Evolutionary conservation across 1,140 invertebrate genomes (phyloP), one percentile per base, ranked within the genome.

Genomic region (Spodoptera litura): DNA sequence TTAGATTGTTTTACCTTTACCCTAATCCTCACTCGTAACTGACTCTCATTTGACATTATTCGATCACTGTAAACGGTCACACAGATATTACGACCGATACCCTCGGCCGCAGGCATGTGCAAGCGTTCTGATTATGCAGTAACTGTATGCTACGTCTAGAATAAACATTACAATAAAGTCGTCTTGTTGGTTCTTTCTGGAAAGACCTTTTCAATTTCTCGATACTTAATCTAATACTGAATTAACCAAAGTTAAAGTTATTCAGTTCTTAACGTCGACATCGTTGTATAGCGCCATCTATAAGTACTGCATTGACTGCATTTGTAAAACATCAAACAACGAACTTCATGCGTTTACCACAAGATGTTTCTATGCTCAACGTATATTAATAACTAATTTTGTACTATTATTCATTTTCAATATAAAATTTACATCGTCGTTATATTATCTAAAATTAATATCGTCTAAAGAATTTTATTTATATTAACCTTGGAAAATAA

Each of bases 1-100:
- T 75, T 75, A 78, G 82, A 71, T 81, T 81, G 66, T 78, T 85
- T 81, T 86, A 83, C 78, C 58, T 64, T 53, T 61, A 51, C 73
- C 72, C 81, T 86, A 78, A 55, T 59, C 58, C 73, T 81, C 81
- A 83, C 75, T 73, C 70, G 66, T 78, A 78, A 75, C 77, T 81
- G 73, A 75, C 66, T 77, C 80, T 78, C 64, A 75, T 78, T 75
- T 81, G 80, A 78, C 71, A 71, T 83, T 5, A 52, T 52, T 53
- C 38, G 51, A 52, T 27, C 35, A 10, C 31, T 64, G 49, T 51
- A 15, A 35, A 27, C 20, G 73, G 66, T 31, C 49, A 5, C 12
- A 13, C 15, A 53, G 49, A 20, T n/a, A 20, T 49, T 38, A 31
- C 49, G 12, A 3, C 72, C 38, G 44, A 49, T 4, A 44, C 4